phyloP scores from a whole-genome alignment of 37 sponge, comb jelly and placozoan species.

The Haliclona indistincta region DNA sequence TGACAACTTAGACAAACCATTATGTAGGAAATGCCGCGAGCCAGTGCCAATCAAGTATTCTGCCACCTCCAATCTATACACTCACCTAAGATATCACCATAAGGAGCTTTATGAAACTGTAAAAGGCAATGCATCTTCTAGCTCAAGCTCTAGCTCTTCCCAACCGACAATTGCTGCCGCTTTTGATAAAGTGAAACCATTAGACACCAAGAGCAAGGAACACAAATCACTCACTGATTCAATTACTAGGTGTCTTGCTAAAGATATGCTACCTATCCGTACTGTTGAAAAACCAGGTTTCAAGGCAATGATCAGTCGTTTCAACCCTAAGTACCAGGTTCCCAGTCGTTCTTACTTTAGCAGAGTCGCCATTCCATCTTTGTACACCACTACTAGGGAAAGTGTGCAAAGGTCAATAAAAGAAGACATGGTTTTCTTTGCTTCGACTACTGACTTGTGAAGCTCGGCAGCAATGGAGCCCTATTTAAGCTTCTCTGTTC shows the following conservation, averaged over 20 bases:
- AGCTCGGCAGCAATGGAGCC: slow-evolving; percentile 8
- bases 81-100: no score
- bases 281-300: slow-evolving; percentile 26
- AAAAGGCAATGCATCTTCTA: no score
- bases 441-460: slow-evolving; percentile 22
- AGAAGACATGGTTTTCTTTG: neutral
- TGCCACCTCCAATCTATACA: no score
- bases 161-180: no score
- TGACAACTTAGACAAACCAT: no score
- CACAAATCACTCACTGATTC: slow-evolving; percentile 38
- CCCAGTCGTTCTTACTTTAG: slow-evolving; percentile 15
- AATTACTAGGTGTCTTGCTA: slow-evolving; percentile 19
- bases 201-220: no score
- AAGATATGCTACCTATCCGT: slow-evolving; percentile 18
- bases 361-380: slow-evolving; percentile 15
- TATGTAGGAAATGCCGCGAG: no score
- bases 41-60: no score
- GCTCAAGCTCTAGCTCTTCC: no score
- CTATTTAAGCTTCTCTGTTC: slow-evolving; percentile 29
- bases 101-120: no score
- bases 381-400: slow-evolving; percentile 9
- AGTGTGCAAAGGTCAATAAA: neutral
- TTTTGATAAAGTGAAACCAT: no score
- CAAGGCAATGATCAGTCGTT: neutral
- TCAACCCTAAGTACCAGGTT: slow-evolving; percentile 30